These are phyloP conservation scores for Trimorus sp. DNA, from an alignment of 2,888 invertebrate species.

Conservation along the genomic window DNA sequence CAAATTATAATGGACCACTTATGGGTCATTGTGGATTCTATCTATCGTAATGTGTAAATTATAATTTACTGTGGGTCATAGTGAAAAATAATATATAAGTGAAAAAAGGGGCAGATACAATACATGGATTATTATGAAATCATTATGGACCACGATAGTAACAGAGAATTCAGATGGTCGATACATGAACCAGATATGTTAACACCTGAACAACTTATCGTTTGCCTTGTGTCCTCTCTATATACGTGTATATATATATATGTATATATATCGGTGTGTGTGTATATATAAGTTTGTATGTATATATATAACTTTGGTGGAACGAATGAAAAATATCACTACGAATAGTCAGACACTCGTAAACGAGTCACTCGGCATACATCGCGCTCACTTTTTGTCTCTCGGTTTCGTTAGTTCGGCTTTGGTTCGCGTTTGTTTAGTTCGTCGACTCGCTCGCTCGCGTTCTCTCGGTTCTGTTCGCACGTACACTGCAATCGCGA, in stretches of 20 bases:
- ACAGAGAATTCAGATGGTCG: too few species aligned
- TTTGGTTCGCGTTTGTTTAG: conserved; percentile 16
- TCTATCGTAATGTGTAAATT: too few species aligned
- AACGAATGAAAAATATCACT: conserved; percentile 60
- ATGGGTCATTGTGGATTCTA: too few species aligned
- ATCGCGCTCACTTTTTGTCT: conserved; percentile 26
- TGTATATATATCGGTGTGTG: conserved; percentile 12
- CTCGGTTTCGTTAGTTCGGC: background rate
- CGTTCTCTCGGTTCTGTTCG: conserved; percentile 46
- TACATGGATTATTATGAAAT: too few species aligned
- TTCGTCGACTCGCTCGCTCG: conserved; percentile 34
- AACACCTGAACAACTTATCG: conserved; percentile 32
- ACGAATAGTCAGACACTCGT: conserved; percentile 32
- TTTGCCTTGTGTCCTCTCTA: background rate
- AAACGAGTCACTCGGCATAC: conserved; percentile 46
- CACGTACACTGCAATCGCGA: conserved; percentile 52
- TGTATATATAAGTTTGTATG: background rate
- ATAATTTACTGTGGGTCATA: too few species aligned
- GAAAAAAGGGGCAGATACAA: too few species aligned
- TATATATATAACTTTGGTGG: conserved; percentile 30
- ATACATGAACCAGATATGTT: conserved; percentile 13
- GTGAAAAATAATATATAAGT: too few species aligned
- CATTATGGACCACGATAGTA: too few species aligned
- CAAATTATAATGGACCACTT: too few species aligned
- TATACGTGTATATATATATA: conserved; percentile 13